phyloP scores from a whole-genome alignment of 2,888 invertebrate genomes.

The Orthosia cruda region DNA sequence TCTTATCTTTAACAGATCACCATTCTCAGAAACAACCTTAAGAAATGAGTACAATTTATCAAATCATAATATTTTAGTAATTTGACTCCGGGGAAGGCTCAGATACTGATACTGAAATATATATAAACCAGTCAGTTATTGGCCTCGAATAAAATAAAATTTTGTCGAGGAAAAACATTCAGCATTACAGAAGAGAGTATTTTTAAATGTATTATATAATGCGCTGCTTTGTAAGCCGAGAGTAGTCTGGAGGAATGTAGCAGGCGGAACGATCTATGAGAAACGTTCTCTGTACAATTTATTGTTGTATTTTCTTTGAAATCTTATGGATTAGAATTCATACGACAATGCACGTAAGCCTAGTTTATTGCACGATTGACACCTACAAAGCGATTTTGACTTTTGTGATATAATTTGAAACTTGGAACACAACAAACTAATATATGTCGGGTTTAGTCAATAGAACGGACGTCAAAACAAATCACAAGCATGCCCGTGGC shows the following conservation, averaged over 20 bases:
- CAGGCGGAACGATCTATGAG: constrained; percentile 27
- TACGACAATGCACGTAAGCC: background rate
- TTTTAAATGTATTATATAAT: constrained; percentile 15
- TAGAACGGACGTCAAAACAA: too few relatives aligned
- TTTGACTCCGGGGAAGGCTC: constrained; percentile 4
- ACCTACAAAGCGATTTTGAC: background rate
- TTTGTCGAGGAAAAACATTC: constrained; percentile 8
- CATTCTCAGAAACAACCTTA: constrained; percentile 40
- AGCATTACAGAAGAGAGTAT: constrained; percentile 2
- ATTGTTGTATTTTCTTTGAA: constrained; percentile 21
- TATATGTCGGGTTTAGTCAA: too few relatives aligned
- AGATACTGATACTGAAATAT: background rate
- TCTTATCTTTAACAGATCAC: constrained; percentile 17
- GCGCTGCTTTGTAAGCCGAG: constrained; percentile 28
- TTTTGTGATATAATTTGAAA: background rate
- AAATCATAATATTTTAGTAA: constrained; percentile 29
- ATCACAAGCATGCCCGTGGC: too few relatives aligned
- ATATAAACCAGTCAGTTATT: background rate
- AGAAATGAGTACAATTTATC: constrained; percentile 36
- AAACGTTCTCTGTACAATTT: constrained; percentile 14
- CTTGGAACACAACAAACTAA: too few relatives aligned
- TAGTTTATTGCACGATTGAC: background rate
- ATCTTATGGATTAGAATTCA: constrained; percentile 15
- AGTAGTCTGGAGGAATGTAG: constrained; percentile 24
- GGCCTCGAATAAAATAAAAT: background rate